phyloP scores from a whole-genome alignment of 2,888 invertebrate species.

The Mythimna albipuncta region DNA sequence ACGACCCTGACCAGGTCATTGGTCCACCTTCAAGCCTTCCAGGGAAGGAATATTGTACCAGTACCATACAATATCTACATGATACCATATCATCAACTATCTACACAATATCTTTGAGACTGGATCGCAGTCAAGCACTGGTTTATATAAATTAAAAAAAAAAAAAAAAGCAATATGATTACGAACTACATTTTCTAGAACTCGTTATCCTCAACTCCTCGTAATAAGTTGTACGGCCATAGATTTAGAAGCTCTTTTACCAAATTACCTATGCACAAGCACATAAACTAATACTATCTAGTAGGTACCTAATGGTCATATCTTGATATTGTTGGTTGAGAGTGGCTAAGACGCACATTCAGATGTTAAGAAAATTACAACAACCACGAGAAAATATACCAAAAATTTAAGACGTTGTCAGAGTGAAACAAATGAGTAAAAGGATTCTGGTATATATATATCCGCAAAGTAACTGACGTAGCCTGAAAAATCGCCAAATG shows the following conservation, averaged over 20 bases:
- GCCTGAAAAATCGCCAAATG: too few species aligned
- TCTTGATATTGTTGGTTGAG: background rate
- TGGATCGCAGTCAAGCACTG: background rate
- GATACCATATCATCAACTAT: background rate
- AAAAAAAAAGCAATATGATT: constrained; percentile 2
- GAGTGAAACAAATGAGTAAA: too few species aligned
- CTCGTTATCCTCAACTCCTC: constrained; percentile 3
- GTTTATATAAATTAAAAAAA: too few species aligned
- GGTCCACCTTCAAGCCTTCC: too few species aligned
- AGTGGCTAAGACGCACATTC: background rate
- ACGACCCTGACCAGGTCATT: too few species aligned
- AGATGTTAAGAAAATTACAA: background rate
- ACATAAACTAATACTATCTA: too few species aligned
- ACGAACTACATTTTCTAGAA: background rate
- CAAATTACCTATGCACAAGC: background rate
- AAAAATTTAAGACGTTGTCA: background rate
- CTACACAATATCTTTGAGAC: background rate
- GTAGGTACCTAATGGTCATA: too few species aligned
- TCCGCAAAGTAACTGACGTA: too few species aligned
- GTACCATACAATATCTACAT: background rate
- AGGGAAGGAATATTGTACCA: too few species aligned
- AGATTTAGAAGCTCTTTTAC: background rate
- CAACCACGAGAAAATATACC: background rate
- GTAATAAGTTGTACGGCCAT: background rate
- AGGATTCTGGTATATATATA: too few species aligned